Evolutionary conservation across 2,797 vertebrate genomes (phyloP), one percentile per base, ranked within the genome.

Genomic region (Paguma larvata): DNA sequence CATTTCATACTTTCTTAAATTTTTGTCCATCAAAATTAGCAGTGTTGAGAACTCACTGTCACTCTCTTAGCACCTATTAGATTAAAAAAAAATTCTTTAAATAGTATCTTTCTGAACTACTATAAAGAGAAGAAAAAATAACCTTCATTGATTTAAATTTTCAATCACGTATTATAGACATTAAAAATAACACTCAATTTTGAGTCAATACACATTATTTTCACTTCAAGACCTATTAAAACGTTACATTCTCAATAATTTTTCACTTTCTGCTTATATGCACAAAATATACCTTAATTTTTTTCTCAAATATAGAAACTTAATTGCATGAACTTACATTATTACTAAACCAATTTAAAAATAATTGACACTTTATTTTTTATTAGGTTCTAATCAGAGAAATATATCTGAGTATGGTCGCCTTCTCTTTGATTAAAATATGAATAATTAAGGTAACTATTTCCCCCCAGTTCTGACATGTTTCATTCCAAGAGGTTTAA

Each of bases 181-280:
- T 21, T n/a, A 56, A 73, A 89, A 94, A 83, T 9, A n/a, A 38
- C 41, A 48, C 32, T 77, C 5, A 21, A 53, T 67, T 89, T 73
- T 77, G 30, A 84, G 44, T 94, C 34, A 34, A 65, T 83, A 88
- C 51, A 94, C 51, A 94, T 80, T 32, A 19, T n/a, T 89, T 89
- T 53, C 6, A 75, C 25, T 41, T 73, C 44, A 53, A 82, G 34
- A 21, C 8, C n/a, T 44, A 72, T 51, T 48, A 67, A 53, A 77
- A 77, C 51, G 5, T 53, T n/a, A 21, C 67, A n/a, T 63, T n/a
- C 44, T 82, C 73, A 72, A 68, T 34, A 34, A 46, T 48, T 59
- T 73, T 41, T 25, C 6, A 16, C 72, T 80, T 80, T 88, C 85
- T 63, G n/a, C 27, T 80, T 82, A 88, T 85, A 38, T 9, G 8